Evolutionary conservation across 2,888 invertebrate species (phyloP).

Genomic region (Caenorhabditis sp.): DNA sequence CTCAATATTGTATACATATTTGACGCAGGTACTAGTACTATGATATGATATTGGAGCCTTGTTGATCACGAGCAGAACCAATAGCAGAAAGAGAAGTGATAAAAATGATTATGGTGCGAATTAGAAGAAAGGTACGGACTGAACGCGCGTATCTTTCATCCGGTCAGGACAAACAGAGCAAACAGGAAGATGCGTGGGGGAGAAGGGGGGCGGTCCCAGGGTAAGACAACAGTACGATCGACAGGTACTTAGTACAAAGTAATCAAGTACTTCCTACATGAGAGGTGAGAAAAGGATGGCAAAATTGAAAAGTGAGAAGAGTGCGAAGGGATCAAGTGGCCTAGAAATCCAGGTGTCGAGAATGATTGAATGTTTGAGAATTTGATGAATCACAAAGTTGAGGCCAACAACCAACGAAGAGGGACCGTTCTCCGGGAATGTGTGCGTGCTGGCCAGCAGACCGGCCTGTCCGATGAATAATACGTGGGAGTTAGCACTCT

Average conservation of each 20-base stretch:
- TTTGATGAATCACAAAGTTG: not conserved
- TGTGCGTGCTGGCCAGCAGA: not conserved
- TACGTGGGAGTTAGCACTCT: constrained; percentile 36
- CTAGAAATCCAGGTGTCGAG: not conserved
- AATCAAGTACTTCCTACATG: constrained; percentile 33
- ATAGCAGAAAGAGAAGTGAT: not conserved
- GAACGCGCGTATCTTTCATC: constrained; percentile 38
- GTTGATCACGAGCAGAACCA: not conserved
- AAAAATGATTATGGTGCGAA: not conserved
- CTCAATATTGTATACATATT: constrained; percentile 29
- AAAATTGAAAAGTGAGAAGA: constrained; percentile 20
- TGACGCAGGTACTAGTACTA: not conserved
- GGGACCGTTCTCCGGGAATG: not conserved
- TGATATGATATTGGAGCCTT: not conserved
- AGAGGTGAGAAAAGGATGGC: constrained; percentile 40
- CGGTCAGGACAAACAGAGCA: constrained; percentile 42
- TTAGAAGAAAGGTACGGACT: not conserved
- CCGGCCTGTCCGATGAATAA: not conserved
- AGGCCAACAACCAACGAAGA: not conserved
- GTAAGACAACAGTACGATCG: constrained; percentile 35
- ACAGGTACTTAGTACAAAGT: constrained; percentile 49
- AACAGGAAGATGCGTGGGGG: constrained; percentile 18
- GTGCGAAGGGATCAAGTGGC: constrained; percentile 25
- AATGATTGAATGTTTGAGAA: not conserved
- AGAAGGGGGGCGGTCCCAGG: constrained; percentile 21